Conservation (phyloP, 2,113 vertebrate genomes). For the Empidonax alnorum region DNA sequence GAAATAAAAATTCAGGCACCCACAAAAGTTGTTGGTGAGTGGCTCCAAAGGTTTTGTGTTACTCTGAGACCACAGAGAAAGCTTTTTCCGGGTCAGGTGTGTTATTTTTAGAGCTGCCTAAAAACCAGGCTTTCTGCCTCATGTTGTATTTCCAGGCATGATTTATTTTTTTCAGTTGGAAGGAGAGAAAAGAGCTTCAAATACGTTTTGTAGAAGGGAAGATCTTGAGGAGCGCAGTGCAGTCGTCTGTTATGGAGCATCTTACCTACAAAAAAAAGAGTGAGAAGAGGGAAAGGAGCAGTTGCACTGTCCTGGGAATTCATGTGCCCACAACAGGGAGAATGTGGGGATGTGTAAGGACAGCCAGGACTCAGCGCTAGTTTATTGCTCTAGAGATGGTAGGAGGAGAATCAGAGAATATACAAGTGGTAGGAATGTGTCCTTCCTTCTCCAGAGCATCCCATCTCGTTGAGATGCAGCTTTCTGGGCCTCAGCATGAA, state of each 20-base stretch:
- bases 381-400: background rate
- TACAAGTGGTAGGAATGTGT: background rate
- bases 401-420: background rate
- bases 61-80: background rate
- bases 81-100: background rate
- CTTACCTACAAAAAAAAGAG: background rate
- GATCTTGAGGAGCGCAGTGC: background rate
- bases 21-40: fast-evolving
- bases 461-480: background rate
- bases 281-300: background rate
- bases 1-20: background rate
- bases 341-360: background rate
- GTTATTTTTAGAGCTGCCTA: constrained; percentile 16
- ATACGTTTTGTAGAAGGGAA: background rate
- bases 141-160: background rate
- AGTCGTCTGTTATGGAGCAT: background rate
- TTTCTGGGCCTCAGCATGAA: background rate
- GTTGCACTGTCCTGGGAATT: background rate
- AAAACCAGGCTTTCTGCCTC: background rate
- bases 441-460: background rate
- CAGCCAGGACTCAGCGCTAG: background rate
- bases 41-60: background rate
- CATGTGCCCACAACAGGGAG: background rate
- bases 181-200: background rate
- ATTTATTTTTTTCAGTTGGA: background rate